These are phyloP conservation scores for Hybos culiciformis DNA, from an alignment of 2,888 invertebrate genomes.

Conservation along the genomic window DNA sequence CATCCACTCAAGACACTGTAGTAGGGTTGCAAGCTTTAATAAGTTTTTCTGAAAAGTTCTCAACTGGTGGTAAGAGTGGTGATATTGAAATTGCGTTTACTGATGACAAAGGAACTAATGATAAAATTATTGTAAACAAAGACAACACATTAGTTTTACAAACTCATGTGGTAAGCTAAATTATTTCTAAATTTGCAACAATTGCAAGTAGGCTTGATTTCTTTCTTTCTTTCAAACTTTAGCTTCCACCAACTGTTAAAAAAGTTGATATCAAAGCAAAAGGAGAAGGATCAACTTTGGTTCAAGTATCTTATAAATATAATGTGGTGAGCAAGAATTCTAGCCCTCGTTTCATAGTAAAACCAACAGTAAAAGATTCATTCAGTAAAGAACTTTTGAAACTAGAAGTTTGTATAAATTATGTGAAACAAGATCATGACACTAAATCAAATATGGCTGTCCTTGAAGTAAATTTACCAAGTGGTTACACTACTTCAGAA, in stretches of 20 bases:
- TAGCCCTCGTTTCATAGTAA: conserved; percentile 74
- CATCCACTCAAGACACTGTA: conserved; percentile 67
- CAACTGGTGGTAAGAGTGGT: conserved; percentile 26
- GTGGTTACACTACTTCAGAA: conserved; percentile 64
- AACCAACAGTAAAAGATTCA: conserved; percentile 71
- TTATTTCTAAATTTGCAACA: too few species aligned
- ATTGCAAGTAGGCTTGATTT: too few species aligned
- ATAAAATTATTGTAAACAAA: conserved; percentile 41
- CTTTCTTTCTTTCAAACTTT: background rate
- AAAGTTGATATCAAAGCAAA: conserved; percentile 59
- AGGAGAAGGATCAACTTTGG: conserved; percentile 65
- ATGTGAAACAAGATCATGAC: conserved; percentile 21
- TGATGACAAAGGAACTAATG: conserved; percentile 17
- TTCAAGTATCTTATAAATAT: conserved; percentile 67
- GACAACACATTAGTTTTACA: conserved; percentile 73
- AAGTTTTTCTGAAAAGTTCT: conserved; percentile 46
- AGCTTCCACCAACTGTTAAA: conserved; percentile 36
- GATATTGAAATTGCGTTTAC: conserved; percentile 23
- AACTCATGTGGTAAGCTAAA: conserved; percentile 49
- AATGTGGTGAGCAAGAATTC: conserved; percentile 77
- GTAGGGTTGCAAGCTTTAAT: conserved; percentile 58
- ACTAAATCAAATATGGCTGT: conserved; percentile 69
- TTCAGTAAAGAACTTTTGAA: conserved; percentile 66
- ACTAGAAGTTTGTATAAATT: conserved; percentile 70
- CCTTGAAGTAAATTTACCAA: conserved; percentile 77